These are phyloP conservation scores for Cecropterus lyciades DNA, from an alignment of 1,140 invertebrate species.

Conservation along the genomic window DNA sequence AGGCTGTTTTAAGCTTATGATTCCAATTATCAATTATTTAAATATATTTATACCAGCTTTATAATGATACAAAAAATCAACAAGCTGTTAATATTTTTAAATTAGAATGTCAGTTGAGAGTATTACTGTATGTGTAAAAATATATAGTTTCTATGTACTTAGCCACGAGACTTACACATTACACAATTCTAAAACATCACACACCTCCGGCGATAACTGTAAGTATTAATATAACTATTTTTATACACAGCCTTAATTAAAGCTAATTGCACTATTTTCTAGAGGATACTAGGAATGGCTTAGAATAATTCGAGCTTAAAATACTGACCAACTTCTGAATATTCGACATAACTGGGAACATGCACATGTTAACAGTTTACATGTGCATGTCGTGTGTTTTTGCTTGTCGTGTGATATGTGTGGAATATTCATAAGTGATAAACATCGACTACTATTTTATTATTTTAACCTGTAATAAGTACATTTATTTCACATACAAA, in stretches of 20 bases:
- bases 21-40: too few relatives aligned
- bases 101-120: neutral
- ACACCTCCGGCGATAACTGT: conserved; percentile 41
- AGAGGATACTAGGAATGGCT: conserved; percentile 6
- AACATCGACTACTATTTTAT: too few relatives aligned
- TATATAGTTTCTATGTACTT: conserved; percentile 9
- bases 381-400: conserved; percentile 6
- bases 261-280: conserved; percentile 18
- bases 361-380: neutral
- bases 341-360: neutral
- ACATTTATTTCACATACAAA: too few relatives aligned
- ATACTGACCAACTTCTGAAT: neutral
- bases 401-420: neutral
- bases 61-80: too few relatives aligned
- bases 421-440: conserved; percentile 7
- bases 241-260: conserved; percentile 10
- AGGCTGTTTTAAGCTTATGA: too few relatives aligned
- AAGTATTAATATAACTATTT: conserved; percentile 41
- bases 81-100: neutral
- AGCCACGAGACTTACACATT: conserved; percentile 48
- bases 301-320: neutral
- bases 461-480: too few relatives aligned
- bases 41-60: too few relatives aligned
- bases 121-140: neutral
- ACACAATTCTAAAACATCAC: conserved; percentile 40